phyloP scores from a whole-genome alignment of 2,113 vertebrate species.

The Epinephelus fuscoguttatus region DNA sequence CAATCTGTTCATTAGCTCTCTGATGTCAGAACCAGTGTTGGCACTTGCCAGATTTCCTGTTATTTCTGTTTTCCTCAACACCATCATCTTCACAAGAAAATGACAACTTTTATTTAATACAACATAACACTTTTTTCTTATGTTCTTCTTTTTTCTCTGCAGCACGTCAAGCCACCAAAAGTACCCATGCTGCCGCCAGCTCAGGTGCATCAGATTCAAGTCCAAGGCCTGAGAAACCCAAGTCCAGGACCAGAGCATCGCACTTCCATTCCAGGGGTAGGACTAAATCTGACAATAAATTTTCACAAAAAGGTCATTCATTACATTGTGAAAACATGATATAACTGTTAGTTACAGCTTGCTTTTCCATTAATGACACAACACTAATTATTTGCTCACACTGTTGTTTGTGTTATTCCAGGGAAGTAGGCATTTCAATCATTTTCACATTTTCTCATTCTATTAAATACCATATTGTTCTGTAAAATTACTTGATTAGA shows the following conservation, averaged over 20 bases:
- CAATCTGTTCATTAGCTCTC: too few relatives aligned
- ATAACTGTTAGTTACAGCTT: neutral
- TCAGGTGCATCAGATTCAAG: neutral
- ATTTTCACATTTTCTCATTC: neutral
- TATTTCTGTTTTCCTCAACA: too few relatives aligned
- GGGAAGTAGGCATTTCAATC: neutral
- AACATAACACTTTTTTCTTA: too few relatives aligned
- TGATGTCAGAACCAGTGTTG: too few relatives aligned
- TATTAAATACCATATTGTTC: neutral
- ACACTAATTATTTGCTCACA: too few relatives aligned
- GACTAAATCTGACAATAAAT: neutral
- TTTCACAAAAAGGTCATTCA: neutral
- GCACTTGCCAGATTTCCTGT: too few relatives aligned
- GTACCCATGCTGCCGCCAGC: too few relatives aligned
- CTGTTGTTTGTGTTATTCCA: neutral
- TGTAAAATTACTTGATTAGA: neutral
- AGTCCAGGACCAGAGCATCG: too few relatives aligned
- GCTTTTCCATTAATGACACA: neutral
- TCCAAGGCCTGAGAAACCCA: neutral
- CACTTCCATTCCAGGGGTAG: neutral
- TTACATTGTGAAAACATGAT: neutral
- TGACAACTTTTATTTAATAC: too few relatives aligned
- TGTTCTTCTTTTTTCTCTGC: constrained; percentile 3
- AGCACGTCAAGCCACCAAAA: neutral
- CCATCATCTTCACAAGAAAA: too few relatives aligned